A percentile compares a stretch with the other conserved stretches of the same genome.
These are phyloP conservation scores for Pygmarrhopalites habei DNA, from an alignment of 1,140 invertebrate species.

Conservation along the genomic window DNA sequence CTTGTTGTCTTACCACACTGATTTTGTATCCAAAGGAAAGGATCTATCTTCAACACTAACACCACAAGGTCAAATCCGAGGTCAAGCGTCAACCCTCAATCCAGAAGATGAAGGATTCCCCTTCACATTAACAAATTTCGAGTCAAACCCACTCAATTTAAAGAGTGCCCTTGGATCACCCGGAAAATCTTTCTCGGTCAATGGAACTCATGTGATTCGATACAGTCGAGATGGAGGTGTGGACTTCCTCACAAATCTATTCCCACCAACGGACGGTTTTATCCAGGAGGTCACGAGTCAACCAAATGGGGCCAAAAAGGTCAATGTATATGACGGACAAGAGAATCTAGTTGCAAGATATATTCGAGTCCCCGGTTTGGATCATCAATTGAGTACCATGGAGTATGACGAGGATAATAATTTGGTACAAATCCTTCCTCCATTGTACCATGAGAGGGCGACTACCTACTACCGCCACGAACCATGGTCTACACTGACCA, in stretches of 20 bases:
- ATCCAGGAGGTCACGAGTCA: not conserved
- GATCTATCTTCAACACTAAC: not conserved
- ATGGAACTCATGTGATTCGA: not conserved
- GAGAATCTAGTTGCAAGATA: slow-evolving; percentile 5
- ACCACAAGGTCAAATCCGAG: not conserved
- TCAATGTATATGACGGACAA: slow-evolving; percentile 3
- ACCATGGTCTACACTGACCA: not conserved
- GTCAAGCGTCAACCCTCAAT: not conserved
- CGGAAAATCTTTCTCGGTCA: not conserved
- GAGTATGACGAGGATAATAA: slow-evolving; percentile 14
- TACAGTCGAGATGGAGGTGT: not conserved
- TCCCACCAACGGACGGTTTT: not conserved
- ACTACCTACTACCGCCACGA: not conserved
- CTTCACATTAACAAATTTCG: not conserved
- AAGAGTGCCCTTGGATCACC: not conserved
- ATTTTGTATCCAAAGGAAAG: not conserved
- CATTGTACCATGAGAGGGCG: slow-evolving; percentile 11
- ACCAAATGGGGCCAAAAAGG: slow-evolving; percentile 3
- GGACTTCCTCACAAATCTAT: not conserved
- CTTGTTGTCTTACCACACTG: not conserved
- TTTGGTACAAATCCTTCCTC: slow-evolving; percentile 13
- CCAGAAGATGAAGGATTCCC: not conserved
- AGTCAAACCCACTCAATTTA: not conserved
- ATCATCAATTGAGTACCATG: slow-evolving; percentile 15
- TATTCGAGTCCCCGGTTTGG: not conserved